Base-by-base conservation (phyloP, 2,888 invertebrate genomes). In the Ormyrus nitidulus region DNA sequence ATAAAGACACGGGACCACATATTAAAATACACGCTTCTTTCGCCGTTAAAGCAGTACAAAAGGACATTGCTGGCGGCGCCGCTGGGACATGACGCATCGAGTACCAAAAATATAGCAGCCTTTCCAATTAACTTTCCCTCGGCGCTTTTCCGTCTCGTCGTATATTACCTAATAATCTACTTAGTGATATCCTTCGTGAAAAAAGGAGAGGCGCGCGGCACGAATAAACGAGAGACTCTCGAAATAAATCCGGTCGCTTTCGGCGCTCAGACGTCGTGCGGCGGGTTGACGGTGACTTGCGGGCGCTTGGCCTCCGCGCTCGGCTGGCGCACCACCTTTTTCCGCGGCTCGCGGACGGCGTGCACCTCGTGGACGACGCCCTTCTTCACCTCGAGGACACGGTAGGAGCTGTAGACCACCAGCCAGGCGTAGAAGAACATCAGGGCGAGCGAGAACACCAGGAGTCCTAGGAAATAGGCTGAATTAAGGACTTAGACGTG, bases 381-480 rank as follows among this genome's bases (percentile, higher is more conserved):
- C 73, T 89, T 89, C 72, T 90, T 89, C 48, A 86, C 85, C 54
- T 90, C 90, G 51, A 91, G 85, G 77, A 88, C 89, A 74, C 89
- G 87, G 83, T 91, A 91, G 65, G 90, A 89, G 66, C 91, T 91
- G 84, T 91, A 91, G 3, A 91, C 91, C 7, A 90, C 90, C 64
- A 91, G 86, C 89, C 91, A 91, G 75, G 89, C 84, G 84, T 91
- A 91, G 79, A 91, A 86, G 68, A 87, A 86, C 19, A 87, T 80
- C 19, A 86, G 83, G 7, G 87, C 86, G 11, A 87, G 77, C n/a
- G 85, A 81, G 5, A 88, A 79, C 6, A 87, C 84, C 61, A 88
- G 76, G 10, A 88, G 72, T 51, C 88, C 90, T 89, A 34, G 81
- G 7, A 85, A 85, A 48, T 53, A 8, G n/a, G 9, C n/a, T 69